These are phyloP conservation scores for Napeogenes inachia DNA, from an alignment of 2,888 invertebrate species.

Conservation along the genomic window DNA sequence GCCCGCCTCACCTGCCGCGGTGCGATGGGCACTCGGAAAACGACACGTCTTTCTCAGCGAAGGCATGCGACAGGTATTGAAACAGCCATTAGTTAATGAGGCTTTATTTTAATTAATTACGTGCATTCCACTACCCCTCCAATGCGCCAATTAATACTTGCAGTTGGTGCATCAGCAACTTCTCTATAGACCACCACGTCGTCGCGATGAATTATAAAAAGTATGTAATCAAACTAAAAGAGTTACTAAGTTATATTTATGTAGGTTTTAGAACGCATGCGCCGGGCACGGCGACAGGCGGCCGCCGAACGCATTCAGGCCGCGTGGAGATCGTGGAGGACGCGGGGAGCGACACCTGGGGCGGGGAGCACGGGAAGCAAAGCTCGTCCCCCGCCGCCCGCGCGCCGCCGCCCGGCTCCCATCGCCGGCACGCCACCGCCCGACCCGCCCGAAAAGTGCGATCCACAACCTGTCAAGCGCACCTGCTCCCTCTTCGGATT, in stretches of 20 bases:
- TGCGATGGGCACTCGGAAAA: slow-evolving; percentile 93
- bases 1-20: slow-evolving; percentile 80
- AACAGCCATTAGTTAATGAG: too few relatives aligned
- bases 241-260: too few relatives aligned
- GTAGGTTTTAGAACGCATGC: slow-evolving; percentile 88
- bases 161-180: too few relatives aligned
- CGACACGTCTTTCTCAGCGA: slow-evolving; percentile 96
- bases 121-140: too few relatives aligned
- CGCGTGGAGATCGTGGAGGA: slow-evolving; percentile 85
- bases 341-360: slow-evolving; percentile 72
- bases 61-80: slow-evolving; percentile 88
- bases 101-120: too few relatives aligned
- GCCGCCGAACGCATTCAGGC: slow-evolving; percentile 91
- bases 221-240: too few relatives aligned
- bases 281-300: slow-evolving; percentile 85
- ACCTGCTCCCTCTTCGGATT: slow-evolving; percentile 93
- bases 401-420: slow-evolving; percentile 83
- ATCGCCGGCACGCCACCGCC: slow-evolving; percentile 94
- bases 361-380: neutral
- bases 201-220: too few relatives aligned
- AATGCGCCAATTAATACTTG: too few relatives aligned
- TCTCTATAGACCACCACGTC: too few relatives aligned
- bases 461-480: slow-evolving; percentile 91
- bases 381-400: slow-evolving; percentile 49
- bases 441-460: slow-evolving; percentile 90